Percentiles rank a stretch among this genome's conserved stretches.
These are phyloP conservation scores for Oreochromis niloticus DNA, from an alignment of 2,113 vertebrate genomes.

Conservation along the genomic window DNA sequence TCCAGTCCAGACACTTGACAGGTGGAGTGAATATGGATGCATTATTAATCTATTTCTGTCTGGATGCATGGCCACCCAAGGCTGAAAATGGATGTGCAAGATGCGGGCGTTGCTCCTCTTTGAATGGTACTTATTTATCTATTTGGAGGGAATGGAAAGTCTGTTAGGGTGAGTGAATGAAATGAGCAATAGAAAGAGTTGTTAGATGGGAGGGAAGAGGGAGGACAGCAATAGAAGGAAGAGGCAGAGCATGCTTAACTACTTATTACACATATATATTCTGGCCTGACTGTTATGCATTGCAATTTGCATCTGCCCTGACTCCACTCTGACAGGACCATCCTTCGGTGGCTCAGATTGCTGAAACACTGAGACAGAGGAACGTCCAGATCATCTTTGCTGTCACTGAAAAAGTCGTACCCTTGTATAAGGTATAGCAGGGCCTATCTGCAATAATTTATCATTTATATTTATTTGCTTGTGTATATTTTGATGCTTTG, in stretches of 20 bases:
- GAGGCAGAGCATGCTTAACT: not conserved
- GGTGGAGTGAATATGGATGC: constrained; percentile 19
- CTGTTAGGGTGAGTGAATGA: constrained; percentile 38
- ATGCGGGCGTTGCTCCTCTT: not conserved
- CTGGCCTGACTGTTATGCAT: constrained; percentile 2
- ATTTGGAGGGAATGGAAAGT: constrained; percentile 38
- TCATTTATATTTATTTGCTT: not conserved
- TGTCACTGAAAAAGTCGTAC: not conserved
- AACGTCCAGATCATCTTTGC: not conserved
- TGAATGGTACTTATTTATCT: constrained; percentile 49
- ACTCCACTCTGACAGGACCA: not conserved
- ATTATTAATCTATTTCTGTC: constrained; percentile 45
- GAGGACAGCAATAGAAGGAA: not conserved
- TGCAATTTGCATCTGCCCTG: not conserved
- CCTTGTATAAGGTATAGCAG: not conserved
- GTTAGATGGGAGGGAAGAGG: constrained; percentile 11
- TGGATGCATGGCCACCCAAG: constrained; percentile 25
- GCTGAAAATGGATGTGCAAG: constrained; percentile 8
- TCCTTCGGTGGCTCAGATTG: not conserved
- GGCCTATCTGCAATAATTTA: not conserved
- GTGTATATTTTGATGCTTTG: not conserved
- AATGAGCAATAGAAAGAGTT: constrained; percentile 30
- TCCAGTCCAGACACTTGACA: constrained; percentile 6
- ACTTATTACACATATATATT: constrained; percentile 34
- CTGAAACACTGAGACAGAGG: not conserved